Base-by-base conservation (phyloP, 2,888 invertebrate genomes). In the Geotrupes spiniger region DNA sequence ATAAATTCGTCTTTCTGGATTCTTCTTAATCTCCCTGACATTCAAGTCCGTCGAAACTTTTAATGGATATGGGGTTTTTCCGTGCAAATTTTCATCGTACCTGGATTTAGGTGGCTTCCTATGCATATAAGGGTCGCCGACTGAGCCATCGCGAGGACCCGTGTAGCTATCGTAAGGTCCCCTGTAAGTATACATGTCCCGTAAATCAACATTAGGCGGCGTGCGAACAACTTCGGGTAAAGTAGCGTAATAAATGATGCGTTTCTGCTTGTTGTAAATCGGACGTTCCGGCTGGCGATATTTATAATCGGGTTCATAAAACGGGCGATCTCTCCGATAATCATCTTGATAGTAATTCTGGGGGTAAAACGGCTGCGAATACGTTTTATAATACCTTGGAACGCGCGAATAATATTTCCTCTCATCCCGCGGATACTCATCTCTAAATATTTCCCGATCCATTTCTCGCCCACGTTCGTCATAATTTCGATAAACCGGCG, bases 241-340 rank as follows among this genome's bases (percentile, higher is more conserved):
- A 63, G 83, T 83, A 0, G 85, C 84, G 57, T 85, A 85, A 63
- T 85, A 85, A 46, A 85, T 83, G 44, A 85, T 82, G 48, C 85
- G 76, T 59, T 79, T 79, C 4, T 79, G 79, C 61, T 78, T 78
- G 47, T 78, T 77, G 58, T 55, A 50, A 39, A 45, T 28, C 21
- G 52, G 53, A 6, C 49, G 51, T n/a, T 53, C 53, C 9, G 11
- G 21, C 6, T 49, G 44, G 42, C 52, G 50, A 40, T 51, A 53
- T 8, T 33, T 33, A 33, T 8, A 14, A 12, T 10, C n/a, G 3
- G 6, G 2, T 14, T 33, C 33, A 15, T 33, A 33, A 33, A 12
- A 25, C 12, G 25, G 25, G 4, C 15, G 29, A 38, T 50, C 45
- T 29, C 50, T 45, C 9, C 25, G 44, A 28, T 33, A 36, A n/a